Evolutionary conservation across 1,140 invertebrate species (phyloP), one percentile per base, ranked within the genome.

Genomic region (Mycetomoellerius zeteki): DNA sequence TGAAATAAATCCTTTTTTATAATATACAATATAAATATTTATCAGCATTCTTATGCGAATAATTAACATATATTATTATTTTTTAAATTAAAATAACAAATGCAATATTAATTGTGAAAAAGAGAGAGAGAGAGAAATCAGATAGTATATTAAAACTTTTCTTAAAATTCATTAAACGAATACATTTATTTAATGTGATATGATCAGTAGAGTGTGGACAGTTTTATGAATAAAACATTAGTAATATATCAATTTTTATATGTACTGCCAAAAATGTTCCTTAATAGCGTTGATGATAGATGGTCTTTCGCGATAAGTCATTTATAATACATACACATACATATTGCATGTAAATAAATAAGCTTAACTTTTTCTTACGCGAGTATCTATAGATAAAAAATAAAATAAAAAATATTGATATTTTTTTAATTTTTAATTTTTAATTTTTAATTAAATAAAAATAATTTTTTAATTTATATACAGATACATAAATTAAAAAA

Each of bases 151-250:
- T 81, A 81, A 54, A 71, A 56, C 33, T 81, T 81, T 56, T 71
- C 30, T 71, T 14, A 81, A 69, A 69, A 33, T 54, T 80, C 64
- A 69, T 81, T 81, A 81, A 81, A 54, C 16, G 30, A 24, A 33
- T 80, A 69, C 65, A 81, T 43, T 81, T 67, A 80, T 80, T 43
- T 81, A 37, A 69, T 54, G 21, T 21, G 14, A 56, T n/a, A 47
- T 27, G 37, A 58, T 54, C 24, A 73, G 19, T 21, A 47, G 67
- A 82, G 24, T 72, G 52, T 58, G 54, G 21, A 72, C 60, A 47
- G 54, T 60, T 82, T 60, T 30, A 82, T 82, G 80, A 73, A 82
- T 82, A 82, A 82, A 73, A 82, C 54, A 82, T 82, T 6, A 50
- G 33, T 37, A 37, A 19, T 72, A 43, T 47, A 10, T 82, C 67